Conservation (phyloP, 2,797 vertebrate species). For the Mormyrops boulengeri region DNA sequence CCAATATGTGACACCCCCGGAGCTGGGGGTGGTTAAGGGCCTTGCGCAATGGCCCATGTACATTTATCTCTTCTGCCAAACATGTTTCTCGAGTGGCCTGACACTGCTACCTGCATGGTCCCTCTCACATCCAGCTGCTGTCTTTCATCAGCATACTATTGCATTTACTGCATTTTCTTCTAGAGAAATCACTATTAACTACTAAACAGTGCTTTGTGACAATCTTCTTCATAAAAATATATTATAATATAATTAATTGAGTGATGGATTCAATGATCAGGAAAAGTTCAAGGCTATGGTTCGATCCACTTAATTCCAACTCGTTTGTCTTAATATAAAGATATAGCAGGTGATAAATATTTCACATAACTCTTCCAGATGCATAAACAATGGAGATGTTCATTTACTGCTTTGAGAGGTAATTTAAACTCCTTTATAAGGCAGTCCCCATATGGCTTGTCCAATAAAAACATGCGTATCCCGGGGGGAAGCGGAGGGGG, state of each 20-base stretch:
- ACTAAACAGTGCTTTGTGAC: background rate
- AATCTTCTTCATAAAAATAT: background rate
- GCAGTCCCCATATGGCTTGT: constrained; percentile 43
- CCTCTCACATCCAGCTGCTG: background rate
- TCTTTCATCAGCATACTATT: background rate
- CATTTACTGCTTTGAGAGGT: constrained; percentile 40
- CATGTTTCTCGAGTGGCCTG: background rate
- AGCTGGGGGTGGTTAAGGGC: background rate
- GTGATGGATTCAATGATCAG: background rate
- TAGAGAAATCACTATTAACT: background rate
- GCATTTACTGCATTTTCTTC: background rate
- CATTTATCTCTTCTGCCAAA: background rate
- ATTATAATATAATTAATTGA: background rate
- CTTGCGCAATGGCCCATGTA: background rate
- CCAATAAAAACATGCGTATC: constrained; percentile 36
- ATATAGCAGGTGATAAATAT: background rate
- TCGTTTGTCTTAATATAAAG: background rate
- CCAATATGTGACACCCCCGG: background rate
- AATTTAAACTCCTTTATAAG: constrained; percentile 57
- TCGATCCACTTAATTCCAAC: background rate
- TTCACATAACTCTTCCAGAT: constrained; percentile 1
- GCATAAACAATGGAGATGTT: constrained; percentile 24
- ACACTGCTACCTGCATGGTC: background rate
- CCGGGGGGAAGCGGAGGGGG: background rate
- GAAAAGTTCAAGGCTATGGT: background rate